Evolutionary conservation across 2,888 invertebrate genomes (phyloP), one percentile per base, ranked within the genome.

Genomic region (Melipona beecheii): DNA sequence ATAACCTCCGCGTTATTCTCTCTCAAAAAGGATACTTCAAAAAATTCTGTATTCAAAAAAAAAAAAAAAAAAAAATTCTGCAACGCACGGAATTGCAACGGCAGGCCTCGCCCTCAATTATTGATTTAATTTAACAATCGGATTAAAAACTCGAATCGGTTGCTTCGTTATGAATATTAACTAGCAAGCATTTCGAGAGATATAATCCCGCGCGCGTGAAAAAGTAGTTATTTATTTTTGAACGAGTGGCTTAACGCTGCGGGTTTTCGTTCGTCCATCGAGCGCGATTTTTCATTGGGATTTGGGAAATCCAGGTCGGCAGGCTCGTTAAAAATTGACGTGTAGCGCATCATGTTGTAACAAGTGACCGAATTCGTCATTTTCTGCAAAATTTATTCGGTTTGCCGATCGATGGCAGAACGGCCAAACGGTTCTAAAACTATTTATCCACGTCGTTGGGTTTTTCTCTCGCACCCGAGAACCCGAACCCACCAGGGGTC

Each of bases 371-470:
- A 17, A 19, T 15, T 76, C 24, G 56, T 36, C 56, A 65, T 54
- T 58, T 73, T 56, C 56, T 62, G 75, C 31, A 70, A 76, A 80
- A 84, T 86, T 78, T 76, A 80, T 75, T 58, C 72, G 24, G 17
- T 52, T 52, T 52, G 15, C 15, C 50, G 15, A 52, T 43, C 43
- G 43, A 43, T 43, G 43, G 43, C 9, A 43, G 43, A 43, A 11
- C 9, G 43, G 43, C 9, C 43, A 43, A 43, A 43, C 43, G 1
- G 1, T 43, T 43, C 43, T 9, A 2, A 43, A 43, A 43, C 43
- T 43, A 43, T 43, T 43, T 43, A 43, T 43, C 9, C 43, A 2
- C 43, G 43, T 43, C 43, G 43, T 43, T 43, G 43, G 1, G 43
- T 43, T 11, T 43, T 43, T 43, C 9, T 43, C 43, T 9, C 43